Evolutionary conservation across 2,113 vertebrate genomes (phyloP), one percentile per base, ranked within the genome.

Genomic region (Ptyas mucosa): DNA sequence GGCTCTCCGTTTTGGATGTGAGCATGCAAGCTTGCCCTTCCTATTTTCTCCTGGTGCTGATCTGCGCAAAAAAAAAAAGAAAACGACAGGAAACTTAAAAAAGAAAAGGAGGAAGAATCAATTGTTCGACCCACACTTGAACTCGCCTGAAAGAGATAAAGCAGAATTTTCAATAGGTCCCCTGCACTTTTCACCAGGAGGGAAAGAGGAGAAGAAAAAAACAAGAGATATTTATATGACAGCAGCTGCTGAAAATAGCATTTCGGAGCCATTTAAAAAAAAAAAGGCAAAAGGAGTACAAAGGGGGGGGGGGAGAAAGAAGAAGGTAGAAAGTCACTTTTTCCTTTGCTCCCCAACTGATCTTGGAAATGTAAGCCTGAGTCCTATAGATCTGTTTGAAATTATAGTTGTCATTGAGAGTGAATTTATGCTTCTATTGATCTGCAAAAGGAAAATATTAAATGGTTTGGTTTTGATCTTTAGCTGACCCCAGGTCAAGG

Each of bases 381-480:
- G 93, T 98, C 97, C 98, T 99, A 99, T 99, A 98, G 98, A 99
- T 99, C 98, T 99, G 98, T 98, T 99, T 98, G 99, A 99, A 99
- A 99, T 99, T 99, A 99, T 99, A 98, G 98, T 99, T 99, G 98
- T 99, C 99, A 99, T 98, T 99, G 98, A 99, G 98, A 98, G 98
- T 97, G 98, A 99, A 99, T 99, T 99, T 99, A 99, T 99, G 98
- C 98, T 96, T 95, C 97, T 98, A 99, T 99, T 99, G 99, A 99
- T 99, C 99, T 98, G 96, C 98, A 98, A 98, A 98, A 98, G 98
- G 98, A 99, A 99, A 99, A 99, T 99, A 99, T 99, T 98, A 99
- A 99, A 99, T 98, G 98, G 98, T 98, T 99, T 98, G 98, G 98
- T 98, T 98, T 98, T 98, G 99, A 98, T 99, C 98, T 98, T 98